Conservation (phyloP, 2,888 invertebrate genomes). For the Trichopria drosophilae region DNA sequence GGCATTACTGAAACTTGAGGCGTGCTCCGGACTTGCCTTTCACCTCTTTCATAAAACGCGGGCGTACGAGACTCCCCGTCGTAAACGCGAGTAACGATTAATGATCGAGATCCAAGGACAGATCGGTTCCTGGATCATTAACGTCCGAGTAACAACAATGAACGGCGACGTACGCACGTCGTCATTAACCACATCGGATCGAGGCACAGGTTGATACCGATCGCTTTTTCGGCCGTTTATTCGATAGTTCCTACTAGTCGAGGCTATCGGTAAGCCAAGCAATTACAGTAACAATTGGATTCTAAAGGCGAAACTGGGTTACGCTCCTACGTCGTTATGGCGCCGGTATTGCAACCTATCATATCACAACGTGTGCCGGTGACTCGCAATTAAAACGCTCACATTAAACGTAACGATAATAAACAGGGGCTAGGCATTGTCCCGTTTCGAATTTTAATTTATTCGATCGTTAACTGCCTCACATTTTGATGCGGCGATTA, state of each 20-base stretch:
- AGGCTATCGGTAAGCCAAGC: no score
- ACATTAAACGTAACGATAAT: no score
- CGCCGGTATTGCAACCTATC: background rate
- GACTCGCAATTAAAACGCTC: no score
- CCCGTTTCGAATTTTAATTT: no score
- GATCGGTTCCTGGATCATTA: slow-evolving; percentile 23
- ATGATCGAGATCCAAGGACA: slow-evolving; percentile 24
- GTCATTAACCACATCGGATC: no score
- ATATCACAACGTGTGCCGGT: slow-evolving; percentile 7
- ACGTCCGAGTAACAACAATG: background rate
- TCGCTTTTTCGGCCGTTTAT: no score
- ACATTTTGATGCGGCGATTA: no score
- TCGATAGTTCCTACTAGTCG: no score
- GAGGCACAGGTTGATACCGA: no score
- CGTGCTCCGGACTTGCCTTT: slow-evolving; percentile 30
- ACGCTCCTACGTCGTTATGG: slow-evolving; percentile 9
- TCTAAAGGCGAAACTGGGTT: slow-evolving; percentile 12
- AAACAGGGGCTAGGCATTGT: no score
- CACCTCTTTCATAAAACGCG: slow-evolving; percentile 34
- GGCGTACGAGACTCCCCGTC: background rate
- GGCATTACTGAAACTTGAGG: background rate
- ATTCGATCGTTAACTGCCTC: no score
- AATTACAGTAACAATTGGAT: slow-evolving; percentile 29
- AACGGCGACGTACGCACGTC: background rate
- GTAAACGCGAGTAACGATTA: background rate